Percentiles rank a stretch among this genome's conserved stretches.
Conservation (phyloP, 2,888 invertebrate genomes). For the Auanema freiburgensis region DNA sequence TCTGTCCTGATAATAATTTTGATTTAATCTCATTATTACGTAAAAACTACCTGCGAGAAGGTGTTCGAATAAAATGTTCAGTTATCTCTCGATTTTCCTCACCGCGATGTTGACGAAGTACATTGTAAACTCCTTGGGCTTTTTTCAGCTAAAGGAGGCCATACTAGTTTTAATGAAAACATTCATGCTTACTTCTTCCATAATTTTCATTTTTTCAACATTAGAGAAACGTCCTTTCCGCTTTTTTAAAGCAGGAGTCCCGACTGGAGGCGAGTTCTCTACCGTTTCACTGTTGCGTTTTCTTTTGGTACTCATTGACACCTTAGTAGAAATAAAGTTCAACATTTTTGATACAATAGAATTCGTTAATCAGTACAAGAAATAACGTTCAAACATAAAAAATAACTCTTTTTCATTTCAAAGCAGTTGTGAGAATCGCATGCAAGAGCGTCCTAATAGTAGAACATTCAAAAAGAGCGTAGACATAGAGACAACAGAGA, state of each 20-base stretch:
- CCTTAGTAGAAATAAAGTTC: not conserved
- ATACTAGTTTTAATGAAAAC: not conserved
- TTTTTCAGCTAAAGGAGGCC: constrained; percentile 32
- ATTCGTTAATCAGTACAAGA: not conserved
- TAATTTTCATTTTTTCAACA: constrained; percentile 26
- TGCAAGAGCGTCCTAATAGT: too few relatives aligned
- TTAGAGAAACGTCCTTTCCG: constrained; percentile 30
- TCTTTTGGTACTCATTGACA: constrained; percentile 42
- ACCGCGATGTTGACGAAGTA: constrained; percentile 84
- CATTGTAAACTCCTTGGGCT: constrained; percentile 87
- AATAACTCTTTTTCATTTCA: not conserved
- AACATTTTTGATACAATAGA: too few relatives aligned
- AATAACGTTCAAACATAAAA: not conserved
- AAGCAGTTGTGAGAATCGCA: too few relatives aligned
- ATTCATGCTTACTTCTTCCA: constrained; percentile 20
- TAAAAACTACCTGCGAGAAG: constrained; percentile 85
- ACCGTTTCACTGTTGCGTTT: constrained; percentile 31
- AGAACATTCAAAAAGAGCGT: constrained; percentile 5
- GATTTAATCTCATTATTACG: not conserved
- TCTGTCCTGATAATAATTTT: constrained; percentile 60
- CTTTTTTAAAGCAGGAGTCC: constrained; percentile 25
- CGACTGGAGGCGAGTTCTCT: constrained; percentile 21
- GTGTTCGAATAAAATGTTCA: constrained; percentile 90
- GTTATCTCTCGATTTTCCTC: constrained; percentile 87
- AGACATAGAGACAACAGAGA: constrained; percentile 11